These are phyloP conservation scores for Drosophila borealis DNA, from an alignment of 2,888 invertebrate species.

Conservation along the genomic window DNA sequence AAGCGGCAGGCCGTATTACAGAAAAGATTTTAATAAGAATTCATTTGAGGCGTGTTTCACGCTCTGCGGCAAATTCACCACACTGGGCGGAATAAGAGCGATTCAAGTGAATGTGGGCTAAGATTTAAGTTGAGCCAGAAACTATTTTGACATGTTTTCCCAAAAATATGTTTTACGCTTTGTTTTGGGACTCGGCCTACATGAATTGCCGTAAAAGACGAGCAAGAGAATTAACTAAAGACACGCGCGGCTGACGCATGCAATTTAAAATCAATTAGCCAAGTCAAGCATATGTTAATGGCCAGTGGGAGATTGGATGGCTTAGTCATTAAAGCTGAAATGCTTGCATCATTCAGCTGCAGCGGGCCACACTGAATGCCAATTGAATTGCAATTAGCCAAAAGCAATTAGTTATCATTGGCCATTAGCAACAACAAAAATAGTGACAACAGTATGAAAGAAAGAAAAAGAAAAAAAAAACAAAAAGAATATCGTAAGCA, in stretches of 20 bases:
- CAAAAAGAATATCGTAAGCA: too few relatives aligned
- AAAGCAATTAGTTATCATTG: constrained; percentile 14
- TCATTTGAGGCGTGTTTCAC: not conserved
- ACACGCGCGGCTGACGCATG: constrained; percentile 24
- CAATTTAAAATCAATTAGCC: constrained; percentile 31
- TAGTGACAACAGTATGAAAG: not conserved
- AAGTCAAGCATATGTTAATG: constrained; percentile 19
- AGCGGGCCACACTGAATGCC: not conserved
- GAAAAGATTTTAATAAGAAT: not conserved
- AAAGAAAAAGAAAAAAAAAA: too few relatives aligned
- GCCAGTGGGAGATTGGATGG: not conserved
- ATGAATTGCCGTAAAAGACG: not conserved
- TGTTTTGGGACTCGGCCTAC: too few relatives aligned
- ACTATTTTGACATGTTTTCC: too few relatives aligned
- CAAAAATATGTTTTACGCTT: too few relatives aligned
- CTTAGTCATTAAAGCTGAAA: constrained; percentile 19
- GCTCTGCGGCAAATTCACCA: too few relatives aligned
- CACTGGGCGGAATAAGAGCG: too few relatives aligned
- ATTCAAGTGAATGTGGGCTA: too few relatives aligned
- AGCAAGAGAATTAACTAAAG: constrained; percentile 1
- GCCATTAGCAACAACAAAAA: constrained; percentile 1
- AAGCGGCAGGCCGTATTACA: too few relatives aligned
- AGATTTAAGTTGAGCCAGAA: too few relatives aligned
- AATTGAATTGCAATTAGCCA: constrained; percentile 22
- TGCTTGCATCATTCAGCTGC: constrained; percentile 13